Evolutionary conservation across 2,113 vertebrate genomes (phyloP), one percentile per base, ranked within the genome.

Genomic region (Tapirus terrestris): DNA sequence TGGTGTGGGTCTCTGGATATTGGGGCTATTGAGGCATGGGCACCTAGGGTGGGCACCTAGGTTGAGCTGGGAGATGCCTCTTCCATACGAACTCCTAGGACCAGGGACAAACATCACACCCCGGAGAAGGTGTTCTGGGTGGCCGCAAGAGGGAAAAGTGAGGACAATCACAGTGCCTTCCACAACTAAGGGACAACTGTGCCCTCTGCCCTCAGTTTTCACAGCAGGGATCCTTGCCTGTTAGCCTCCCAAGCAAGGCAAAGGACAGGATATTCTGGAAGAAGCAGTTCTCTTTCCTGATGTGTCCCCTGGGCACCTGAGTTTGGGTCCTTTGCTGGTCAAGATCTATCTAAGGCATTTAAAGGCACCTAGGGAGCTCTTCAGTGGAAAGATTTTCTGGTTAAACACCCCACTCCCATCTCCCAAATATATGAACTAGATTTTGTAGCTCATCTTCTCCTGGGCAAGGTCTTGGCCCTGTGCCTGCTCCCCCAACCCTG

Each of bases 401-500:
- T 95, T 92, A 89, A 86, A 91, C 25, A 91, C 56, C 27, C 58
- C n/a, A 73, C 18, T 13, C 25, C 70, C 4, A 81, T 56, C 51
- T 93, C 61, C 48, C 14, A 29, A 92, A 70, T 91, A 58, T 72
- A 72, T 65, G 92, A 96, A 96, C 65, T 94, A 68, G 58, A 91
- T 80, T 98, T 91, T 75, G 21, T 25, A 97, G 96, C 81, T 97
- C 93, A 86, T 93, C 94, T 89, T 91, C 87, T 96, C 83, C 72
- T 43, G 93, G 61, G 67, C 93, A 97, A 92, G 77, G 95, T 84
- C 68, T 97, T 98, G 97, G 96, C 87, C 72, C 56, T 75, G 33
- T 89, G 86, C 96, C 79, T 95, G 82, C n/a, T 97, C 61, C 95
- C 89, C 97, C 83, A 96, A 92, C 85, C 92, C 92, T 95, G 86